phyloP scores from a whole-genome alignment of 2,888 invertebrate genomes.

The Megaustenia siamemsis region DNA sequence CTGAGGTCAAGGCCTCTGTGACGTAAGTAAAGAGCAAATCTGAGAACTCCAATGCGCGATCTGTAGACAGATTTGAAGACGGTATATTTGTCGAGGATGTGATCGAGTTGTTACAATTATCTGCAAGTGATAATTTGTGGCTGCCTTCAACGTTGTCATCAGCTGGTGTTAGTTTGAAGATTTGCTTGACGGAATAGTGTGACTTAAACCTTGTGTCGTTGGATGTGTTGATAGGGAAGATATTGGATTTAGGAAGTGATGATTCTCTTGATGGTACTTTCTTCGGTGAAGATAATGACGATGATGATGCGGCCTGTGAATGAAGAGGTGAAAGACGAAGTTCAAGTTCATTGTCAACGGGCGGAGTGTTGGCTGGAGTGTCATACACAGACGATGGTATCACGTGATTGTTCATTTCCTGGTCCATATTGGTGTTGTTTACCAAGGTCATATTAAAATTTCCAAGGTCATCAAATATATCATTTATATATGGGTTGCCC shows the following conservation, averaged over 20 bases:
- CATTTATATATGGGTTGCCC: slow-evolving; percentile 27
- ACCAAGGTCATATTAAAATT: background rate
- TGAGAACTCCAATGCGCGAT: background rate
- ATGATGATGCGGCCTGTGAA: background rate
- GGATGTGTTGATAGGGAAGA: background rate
- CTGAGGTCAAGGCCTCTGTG: slow-evolving; percentile 10
- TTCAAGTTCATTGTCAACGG: slow-evolving; percentile 19
- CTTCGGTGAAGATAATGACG: background rate
- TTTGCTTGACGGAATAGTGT: background rate
- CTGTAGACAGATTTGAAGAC: background rate
- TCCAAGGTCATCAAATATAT: slow-evolving; percentile 24
- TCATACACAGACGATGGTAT: slow-evolving; percentile 43
- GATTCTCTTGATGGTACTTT: background rate
- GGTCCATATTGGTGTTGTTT: background rate
- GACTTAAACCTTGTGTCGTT: background rate
- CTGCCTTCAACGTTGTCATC: background rate
- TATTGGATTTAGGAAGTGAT: background rate
- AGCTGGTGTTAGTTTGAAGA: background rate
- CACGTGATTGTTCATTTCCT: background rate
- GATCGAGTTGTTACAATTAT: background rate
- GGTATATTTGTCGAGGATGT: background rate
- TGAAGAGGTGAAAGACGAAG: slow-evolving; percentile 38
- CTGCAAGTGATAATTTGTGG: background rate
- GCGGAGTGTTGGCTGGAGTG: slow-evolving; percentile 49
- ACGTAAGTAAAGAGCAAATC: slow-evolving; percentile 17